Conservation (phyloP, 2,113 vertebrate species). For the Tragulus kanchil region DNA sequence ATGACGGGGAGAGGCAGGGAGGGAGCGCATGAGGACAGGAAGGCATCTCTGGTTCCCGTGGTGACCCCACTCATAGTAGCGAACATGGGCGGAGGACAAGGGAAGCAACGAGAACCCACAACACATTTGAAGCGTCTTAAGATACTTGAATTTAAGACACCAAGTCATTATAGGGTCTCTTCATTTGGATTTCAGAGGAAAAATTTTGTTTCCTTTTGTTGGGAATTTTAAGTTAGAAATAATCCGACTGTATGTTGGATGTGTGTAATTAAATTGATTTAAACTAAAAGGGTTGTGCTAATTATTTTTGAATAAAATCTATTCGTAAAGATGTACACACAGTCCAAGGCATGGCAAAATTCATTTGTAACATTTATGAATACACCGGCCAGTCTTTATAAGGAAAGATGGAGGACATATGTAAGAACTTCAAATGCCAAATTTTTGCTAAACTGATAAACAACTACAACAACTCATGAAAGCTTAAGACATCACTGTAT, state of each 20-base stretch:
- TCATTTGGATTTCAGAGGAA: not conserved
- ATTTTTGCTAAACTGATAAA: not conserved
- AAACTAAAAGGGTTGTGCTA: not conserved
- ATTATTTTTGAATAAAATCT: not conserved
- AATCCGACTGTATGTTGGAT: no score
- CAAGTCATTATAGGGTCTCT: not conserved
- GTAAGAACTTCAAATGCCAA: not conserved
- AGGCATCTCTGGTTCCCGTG: accelerated
- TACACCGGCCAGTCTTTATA: not conserved
- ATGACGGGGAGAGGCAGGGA: not conserved
- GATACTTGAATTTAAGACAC: not conserved
- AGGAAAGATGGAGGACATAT: not conserved
- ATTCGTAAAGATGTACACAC: not conserved
- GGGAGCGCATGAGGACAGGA: accelerated
- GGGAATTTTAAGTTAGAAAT: not conserved
- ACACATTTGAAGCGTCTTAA: not conserved
- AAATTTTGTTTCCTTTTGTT: not conserved
- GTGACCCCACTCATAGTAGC: accelerated
- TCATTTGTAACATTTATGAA: not conserved
- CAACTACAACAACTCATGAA: not conserved
- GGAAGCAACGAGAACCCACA: not conserved
- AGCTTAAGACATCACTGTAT: not conserved
- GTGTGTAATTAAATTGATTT: no score
- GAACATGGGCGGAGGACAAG: no score
- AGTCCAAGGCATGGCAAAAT: not conserved